These are phyloP conservation scores for Glareola pratincola DNA, from an alignment of 2,113 vertebrate genomes.

Conservation along the genomic window DNA sequence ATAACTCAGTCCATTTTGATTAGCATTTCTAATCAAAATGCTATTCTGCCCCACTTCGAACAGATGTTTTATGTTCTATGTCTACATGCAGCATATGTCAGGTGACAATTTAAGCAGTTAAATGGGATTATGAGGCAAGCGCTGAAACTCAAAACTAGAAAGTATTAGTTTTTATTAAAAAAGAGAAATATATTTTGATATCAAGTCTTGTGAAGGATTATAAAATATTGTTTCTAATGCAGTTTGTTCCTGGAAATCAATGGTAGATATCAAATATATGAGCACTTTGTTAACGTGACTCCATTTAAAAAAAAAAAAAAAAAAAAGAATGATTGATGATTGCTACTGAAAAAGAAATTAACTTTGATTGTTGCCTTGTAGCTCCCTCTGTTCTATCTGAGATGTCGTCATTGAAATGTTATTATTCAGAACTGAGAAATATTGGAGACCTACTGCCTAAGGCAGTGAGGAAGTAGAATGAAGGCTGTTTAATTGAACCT, in stretches of 20 bases:
- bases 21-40: background rate
- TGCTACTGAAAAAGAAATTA: conserved; percentile 31
- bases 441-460: background rate
- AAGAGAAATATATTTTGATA: background rate
- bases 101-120: background rate
- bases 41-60: background rate
- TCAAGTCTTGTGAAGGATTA: background rate
- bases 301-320: background rate
- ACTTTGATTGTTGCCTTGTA: background rate
- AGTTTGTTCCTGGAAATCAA: background rate
- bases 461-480: background rate
- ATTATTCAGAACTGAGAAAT: conserved; percentile 20
- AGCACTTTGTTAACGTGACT: background rate
- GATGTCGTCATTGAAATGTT: background rate
- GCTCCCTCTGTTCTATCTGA: background rate
- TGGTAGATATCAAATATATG: background rate
- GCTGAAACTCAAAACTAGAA: background rate
- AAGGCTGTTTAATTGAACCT: conserved; percentile 32
- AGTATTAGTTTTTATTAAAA: background rate
- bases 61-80: background rate
- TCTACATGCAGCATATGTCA: background rate
- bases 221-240: background rate
- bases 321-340: background rate
- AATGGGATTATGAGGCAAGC: background rate
- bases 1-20: background rate